Conservation (phyloP, 2,113 vertebrate species). For the Fregata magnificens region DNA sequence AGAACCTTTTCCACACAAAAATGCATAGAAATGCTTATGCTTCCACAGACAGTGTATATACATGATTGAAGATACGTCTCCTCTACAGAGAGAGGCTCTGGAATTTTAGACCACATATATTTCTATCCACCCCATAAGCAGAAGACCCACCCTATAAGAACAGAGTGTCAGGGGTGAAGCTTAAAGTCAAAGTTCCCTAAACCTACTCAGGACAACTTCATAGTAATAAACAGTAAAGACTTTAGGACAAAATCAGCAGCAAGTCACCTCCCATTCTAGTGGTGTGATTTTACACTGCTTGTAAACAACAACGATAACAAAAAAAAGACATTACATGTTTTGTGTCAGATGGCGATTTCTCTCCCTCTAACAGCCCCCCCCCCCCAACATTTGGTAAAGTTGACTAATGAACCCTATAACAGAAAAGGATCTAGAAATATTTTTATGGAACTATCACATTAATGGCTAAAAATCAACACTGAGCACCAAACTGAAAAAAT, state of each 20-base stretch:
- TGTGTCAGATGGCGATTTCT: not conserved
- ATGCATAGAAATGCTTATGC: not conserved
- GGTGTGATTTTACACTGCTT: not conserved
- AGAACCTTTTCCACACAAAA: not conserved
- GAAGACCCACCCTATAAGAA: not conserved
- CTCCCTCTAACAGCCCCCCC: not conserved
- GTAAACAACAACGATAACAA: not conserved
- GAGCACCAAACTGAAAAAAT: not conserved
- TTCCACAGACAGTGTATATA: not conserved
- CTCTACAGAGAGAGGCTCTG: not conserved
- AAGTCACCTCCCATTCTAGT: not conserved
- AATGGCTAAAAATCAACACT: not conserved
- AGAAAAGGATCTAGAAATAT: not conserved
- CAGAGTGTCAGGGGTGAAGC: rapidly evolving
- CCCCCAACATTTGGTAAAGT: not conserved
- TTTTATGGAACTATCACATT: not conserved
- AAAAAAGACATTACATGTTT: not conserved
- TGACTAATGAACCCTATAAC: not conserved
- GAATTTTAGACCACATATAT: not conserved
- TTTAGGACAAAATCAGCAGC: not conserved
- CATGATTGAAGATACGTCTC: not conserved
- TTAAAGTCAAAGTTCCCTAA: not conserved
- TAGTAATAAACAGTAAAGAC: not conserved
- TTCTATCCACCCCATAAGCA: not conserved
- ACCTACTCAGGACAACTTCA: not conserved